Conservation (phyloP, 2,797 vertebrate species). For the Typhlichthys eigenmanni region DNA sequence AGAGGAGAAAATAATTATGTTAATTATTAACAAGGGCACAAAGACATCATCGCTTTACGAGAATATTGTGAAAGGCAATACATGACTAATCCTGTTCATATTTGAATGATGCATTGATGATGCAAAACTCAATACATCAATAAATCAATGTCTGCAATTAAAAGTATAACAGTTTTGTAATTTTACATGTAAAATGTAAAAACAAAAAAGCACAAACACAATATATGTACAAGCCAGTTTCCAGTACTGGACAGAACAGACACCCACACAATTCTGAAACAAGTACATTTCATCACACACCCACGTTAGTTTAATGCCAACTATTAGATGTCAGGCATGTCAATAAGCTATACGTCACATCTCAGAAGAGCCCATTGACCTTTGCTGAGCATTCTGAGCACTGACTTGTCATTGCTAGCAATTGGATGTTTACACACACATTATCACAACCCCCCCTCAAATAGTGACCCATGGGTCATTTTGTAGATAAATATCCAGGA, state of each 20-base stretch:
- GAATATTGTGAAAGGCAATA: too few relatives aligned
- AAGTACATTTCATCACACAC: background rate
- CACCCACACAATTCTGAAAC: background rate
- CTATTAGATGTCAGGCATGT: background rate
- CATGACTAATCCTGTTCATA: too few relatives aligned
- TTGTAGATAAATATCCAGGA: conserved; percentile 74
- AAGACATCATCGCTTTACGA: too few relatives aligned
- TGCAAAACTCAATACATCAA: too few relatives aligned
- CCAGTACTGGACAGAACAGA: background rate
- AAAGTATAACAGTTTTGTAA: too few relatives aligned
- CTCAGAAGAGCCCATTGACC: conserved; percentile 55
- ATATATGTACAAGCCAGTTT: too few relatives aligned
- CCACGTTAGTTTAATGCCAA: background rate
- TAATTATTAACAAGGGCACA: too few relatives aligned
- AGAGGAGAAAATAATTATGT: too few relatives aligned
- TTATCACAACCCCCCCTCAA: conserved; percentile 54
- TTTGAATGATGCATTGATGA: too few relatives aligned
- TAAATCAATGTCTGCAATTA: too few relatives aligned
- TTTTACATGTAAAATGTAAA: too few relatives aligned
- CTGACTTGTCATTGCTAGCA: conserved; percentile 6
- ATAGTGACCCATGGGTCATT: conserved; percentile 61
- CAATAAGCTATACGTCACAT: conserved; percentile 1
- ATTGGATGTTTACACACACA: conserved; percentile 66
- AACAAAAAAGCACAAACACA: too few relatives aligned
- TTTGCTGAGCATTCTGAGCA: conserved; percentile 22